Evolutionary conservation across 1,140 invertebrate species (phyloP), one percentile per base, ranked within the genome.

Genomic region (Nephila pilipes): DNA sequence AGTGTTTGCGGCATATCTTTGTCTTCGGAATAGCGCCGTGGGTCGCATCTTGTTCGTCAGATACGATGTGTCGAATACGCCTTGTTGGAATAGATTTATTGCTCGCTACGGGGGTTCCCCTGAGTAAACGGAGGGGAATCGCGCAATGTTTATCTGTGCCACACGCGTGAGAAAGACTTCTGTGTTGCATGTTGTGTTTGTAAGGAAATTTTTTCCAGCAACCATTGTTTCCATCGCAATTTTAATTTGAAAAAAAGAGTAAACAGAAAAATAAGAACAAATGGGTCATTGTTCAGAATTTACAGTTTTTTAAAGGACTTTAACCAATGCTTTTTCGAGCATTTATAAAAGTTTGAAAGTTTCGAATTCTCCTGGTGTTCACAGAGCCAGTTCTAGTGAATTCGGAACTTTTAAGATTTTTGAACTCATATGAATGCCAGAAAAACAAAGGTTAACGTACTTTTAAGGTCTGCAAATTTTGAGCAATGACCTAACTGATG

Each of bases 21-120:
- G 79, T 79, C 79, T 81, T 81, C 25, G 3, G 14, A 54, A 18
- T 18, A 32, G 46, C 89, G 57, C 89, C 3, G 58, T 83, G 79
- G 89, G 89, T 83, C 18, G 89, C 89, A 63, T 60, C 75, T 81
- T 91, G 89, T 83, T 58, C 20, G 57, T 5, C 58, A n/a, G 79
- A 91, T 65, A 83, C 54, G 75, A 83, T 58, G 89, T 83, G 89
- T 83, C 79, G 75, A 83, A 60, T 55, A 60, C 55, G 89, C 46
- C 81, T 57, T 83, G 89, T 91, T 91, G 20, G 36, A 38, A 20
- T 36, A 83, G 63, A 91, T 91, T 91, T 91, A 91, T 79, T 18
- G 18, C 36, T 79, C 89, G 36, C 89, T 60, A 46, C 89, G 55
- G 89, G 89, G 80, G 89, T 91, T 63, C 58, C 55, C 29, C 38